Evolutionary conservation across 1,140 invertebrate species (phyloP), one percentile per base, ranked within the genome.

Genomic region (Sipha flava): DNA sequence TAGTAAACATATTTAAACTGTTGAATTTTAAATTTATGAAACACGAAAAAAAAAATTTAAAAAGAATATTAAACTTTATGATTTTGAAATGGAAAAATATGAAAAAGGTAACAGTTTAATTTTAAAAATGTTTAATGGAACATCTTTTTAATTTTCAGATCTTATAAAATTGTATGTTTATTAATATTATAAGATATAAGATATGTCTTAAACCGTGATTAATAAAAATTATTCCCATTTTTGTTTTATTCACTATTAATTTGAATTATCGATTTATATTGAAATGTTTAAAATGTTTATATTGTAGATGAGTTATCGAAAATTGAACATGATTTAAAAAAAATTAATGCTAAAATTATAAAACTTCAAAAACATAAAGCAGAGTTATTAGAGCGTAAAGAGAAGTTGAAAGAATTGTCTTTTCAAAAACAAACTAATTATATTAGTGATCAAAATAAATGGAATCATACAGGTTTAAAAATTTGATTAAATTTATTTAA

Each of bases 381-480:
- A 26, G 52, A 77, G 26, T 57, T 77, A 57, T 26, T 59, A 18
- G 34, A 77, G 43, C 34, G 6, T 1, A 77, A 59, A 77, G 73
- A 77, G 2, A 34, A 59, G 16, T 77, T 77, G 26, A 77, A 77
- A 18, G 21, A 77, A 5, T 26, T 59, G 29, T 59, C 52, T 40
- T 77, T n/a, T 77, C 23, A 77, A 59, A 54, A 54, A 57, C 52
- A 59, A 54, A 77, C 73, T n/a, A 54, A 77, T 40, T 59, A 9
- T 37, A 77, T 77, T 40, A 77, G 73, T 43, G 73, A 77, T 7
- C 47, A 77, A 29, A 57, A 40, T 16, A 77, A 77, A 57, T 77
- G 73, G 73, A 59, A 2, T 43, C 52, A 57, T 18, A 43, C 47
- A 43, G 52, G 73, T 77, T 54, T 47, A 29, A 2, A 16, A 68